Percentiles rank a stretch among this genome's conserved stretches.
phyloP scores from a whole-genome alignment of 2,113 vertebrate species.

The Pangasianodon gigas region DNA sequence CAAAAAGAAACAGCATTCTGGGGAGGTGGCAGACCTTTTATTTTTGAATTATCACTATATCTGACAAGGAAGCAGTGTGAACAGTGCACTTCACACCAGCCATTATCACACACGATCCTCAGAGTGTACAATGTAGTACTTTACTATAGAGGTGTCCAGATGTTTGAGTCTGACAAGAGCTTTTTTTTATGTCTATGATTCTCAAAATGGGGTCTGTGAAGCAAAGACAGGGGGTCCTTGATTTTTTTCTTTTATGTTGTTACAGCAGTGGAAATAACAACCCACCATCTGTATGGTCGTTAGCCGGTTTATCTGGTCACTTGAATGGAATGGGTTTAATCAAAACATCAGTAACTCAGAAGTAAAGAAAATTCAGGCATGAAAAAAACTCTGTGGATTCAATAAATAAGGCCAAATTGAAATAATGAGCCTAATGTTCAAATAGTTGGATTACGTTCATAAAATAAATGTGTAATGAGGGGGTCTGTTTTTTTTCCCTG shows the following conservation, averaged over 20 bases:
- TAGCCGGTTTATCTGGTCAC: background rate
- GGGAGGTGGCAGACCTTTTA: conserved; percentile 8
- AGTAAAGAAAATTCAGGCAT: background rate
- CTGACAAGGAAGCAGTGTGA: background rate
- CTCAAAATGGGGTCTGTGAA: background rate
- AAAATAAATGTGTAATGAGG: background rate
- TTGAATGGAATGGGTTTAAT: background rate
- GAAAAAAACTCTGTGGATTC: background rate
- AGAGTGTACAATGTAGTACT: background rate
- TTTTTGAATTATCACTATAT: conserved; percentile 8
- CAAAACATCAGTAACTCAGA: background rate
- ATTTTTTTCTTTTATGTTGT: background rate
- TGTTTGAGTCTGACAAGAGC: background rate
- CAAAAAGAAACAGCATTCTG: background rate
- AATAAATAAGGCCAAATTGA: background rate
- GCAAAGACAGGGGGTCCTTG: background rate
- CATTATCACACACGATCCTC: conserved; percentile 16
- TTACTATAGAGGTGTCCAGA: background rate
- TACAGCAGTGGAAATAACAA: background rate
- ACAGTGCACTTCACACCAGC: conserved; percentile 4
- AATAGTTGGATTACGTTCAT: background rate
- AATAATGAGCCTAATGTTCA: background rate
- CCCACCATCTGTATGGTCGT: background rate
- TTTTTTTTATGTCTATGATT: background rate
- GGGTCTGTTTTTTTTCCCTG: background rate